Evolutionary conservation across 2,888 invertebrate genomes (phyloP).

Genomic region (Harpalus rufipes): DNA sequence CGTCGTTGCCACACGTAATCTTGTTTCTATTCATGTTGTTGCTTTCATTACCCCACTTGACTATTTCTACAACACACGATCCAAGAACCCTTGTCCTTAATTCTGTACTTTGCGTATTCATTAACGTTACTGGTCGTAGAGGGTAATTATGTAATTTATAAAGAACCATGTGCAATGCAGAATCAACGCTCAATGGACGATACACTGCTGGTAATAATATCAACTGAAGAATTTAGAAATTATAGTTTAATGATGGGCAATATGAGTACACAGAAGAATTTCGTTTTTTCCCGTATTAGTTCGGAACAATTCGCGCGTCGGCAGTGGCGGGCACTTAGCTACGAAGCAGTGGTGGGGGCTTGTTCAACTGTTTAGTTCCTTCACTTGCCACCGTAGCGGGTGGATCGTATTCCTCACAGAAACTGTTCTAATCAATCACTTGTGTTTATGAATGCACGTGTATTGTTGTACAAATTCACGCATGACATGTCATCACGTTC

Average conservation of each 20-base stretch:
- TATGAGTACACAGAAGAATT: slow-evolving; percentile 63
- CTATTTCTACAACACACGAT: not conserved
- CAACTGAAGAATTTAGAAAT: not conserved
- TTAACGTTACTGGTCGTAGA: not conserved
- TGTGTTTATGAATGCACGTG: slow-evolving; percentile 53
- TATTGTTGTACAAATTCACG: slow-evolving; percentile 34
- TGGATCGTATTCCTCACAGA: slow-evolving; percentile 64
- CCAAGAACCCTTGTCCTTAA: not conserved
- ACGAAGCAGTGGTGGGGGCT: slow-evolving; percentile 57
- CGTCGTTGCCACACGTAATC: not conserved
- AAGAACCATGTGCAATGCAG: not conserved
- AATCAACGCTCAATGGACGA: not conserved
- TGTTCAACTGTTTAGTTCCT: slow-evolving; percentile 66
- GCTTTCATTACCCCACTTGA: not conserved
- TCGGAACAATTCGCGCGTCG: slow-evolving; percentile 72
- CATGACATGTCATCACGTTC: slow-evolving; percentile 40
- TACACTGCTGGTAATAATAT: not conserved
- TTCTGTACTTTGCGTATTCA: slow-evolving; percentile 16
- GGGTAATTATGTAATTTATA: not conserved
- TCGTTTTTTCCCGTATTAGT: slow-evolving; percentile 74
- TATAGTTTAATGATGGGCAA: not conserved
- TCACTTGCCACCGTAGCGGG: slow-evolving; percentile 65
- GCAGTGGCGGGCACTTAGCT: slow-evolving; percentile 41
- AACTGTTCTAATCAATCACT: slow-evolving; percentile 65
- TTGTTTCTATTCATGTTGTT: not conserved